These are phyloP conservation scores for Cotesia congregata DNA, from an alignment of 2,888 invertebrate species.

Conservation along the genomic window DNA sequence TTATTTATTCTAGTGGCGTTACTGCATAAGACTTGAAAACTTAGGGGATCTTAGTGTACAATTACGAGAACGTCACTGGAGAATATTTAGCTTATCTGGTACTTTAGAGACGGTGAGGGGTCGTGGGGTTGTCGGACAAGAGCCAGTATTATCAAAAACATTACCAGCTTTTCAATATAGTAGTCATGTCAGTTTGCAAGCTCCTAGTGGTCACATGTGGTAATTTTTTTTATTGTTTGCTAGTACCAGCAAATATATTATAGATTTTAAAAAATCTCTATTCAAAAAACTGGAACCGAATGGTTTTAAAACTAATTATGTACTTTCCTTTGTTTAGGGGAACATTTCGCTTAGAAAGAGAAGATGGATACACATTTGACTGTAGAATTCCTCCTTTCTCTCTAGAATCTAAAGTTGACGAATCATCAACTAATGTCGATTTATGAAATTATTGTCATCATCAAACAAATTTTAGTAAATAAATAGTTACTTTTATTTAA, in stretches of 20 bases:
- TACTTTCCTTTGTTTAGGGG: constrained; percentile 76
- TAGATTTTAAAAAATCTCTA: too few relatives aligned
- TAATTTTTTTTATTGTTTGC: constrained; percentile 62
- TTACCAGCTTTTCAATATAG: constrained; percentile 98
- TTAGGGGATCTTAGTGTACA: constrained; percentile 90
- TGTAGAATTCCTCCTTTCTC: constrained; percentile 98
- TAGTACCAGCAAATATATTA: not conserved
- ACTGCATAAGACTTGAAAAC: constrained; percentile 97
- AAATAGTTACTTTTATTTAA: not conserved
- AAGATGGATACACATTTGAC: constrained; percentile 97
- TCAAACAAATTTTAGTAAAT: not conserved
- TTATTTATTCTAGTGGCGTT: constrained; percentile 84
- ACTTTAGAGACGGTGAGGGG: constrained; percentile 95
- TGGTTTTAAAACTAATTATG: too few relatives aligned
- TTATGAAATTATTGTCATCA: not conserved
- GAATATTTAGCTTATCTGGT: constrained; percentile 94
- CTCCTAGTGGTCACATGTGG: constrained; percentile 99
- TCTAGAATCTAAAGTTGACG: constrained; percentile 92
- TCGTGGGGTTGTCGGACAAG: constrained; percentile 97
- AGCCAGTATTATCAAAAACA: constrained; percentile 89
- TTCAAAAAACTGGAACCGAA: too few relatives aligned
- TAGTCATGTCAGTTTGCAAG: constrained; percentile 96
- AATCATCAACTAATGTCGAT: constrained; percentile 63
- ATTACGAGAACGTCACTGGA: constrained; percentile 96
- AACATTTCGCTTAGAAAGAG: constrained; percentile 96